These are phyloP conservation scores for Trichechus manatus DNA, from an alignment of 2,113 vertebrate species.

Conservation along the genomic window DNA sequence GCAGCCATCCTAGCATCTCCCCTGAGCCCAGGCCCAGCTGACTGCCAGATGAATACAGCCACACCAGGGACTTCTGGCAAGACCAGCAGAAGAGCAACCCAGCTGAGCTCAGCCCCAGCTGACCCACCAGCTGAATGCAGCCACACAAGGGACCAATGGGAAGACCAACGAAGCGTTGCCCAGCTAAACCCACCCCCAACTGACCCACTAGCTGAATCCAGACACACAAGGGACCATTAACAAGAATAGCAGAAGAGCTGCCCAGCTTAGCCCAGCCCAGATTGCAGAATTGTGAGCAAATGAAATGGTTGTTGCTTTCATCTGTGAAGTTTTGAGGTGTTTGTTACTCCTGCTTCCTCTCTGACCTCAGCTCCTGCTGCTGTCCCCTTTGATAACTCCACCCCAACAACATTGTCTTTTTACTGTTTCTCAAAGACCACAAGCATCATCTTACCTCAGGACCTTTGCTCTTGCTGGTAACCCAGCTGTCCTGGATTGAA, in stretches of 20 bases:
- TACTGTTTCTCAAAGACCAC: neutral
- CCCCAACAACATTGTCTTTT: neutral
- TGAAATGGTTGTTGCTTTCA: neutral
- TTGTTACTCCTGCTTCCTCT: too few species aligned
- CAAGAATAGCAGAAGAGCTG: neutral
- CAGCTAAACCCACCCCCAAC: neutral
- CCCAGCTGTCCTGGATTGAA: neutral
- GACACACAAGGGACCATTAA: neutral
- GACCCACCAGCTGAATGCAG: neutral
- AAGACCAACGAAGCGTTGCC: neutral
- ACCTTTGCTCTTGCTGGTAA: neutral
- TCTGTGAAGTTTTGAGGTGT: neutral
- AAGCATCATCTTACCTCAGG: neutral
- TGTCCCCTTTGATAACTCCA: too few species aligned
- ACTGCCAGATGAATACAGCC: neutral
- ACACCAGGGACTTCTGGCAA: neutral
- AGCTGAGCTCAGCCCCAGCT: neutral
- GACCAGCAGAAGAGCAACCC: neutral
- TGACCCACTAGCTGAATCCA: neutral
- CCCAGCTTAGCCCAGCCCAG: neutral
- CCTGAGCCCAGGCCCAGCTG: neutral
- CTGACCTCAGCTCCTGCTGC: neutral
- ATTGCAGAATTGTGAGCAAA: neutral
- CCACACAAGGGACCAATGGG: neutral
- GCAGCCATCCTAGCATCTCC: too few species aligned